Base-by-base conservation (phyloP, 2,113 vertebrate genomes). In the Percina caprodes region DNA sequence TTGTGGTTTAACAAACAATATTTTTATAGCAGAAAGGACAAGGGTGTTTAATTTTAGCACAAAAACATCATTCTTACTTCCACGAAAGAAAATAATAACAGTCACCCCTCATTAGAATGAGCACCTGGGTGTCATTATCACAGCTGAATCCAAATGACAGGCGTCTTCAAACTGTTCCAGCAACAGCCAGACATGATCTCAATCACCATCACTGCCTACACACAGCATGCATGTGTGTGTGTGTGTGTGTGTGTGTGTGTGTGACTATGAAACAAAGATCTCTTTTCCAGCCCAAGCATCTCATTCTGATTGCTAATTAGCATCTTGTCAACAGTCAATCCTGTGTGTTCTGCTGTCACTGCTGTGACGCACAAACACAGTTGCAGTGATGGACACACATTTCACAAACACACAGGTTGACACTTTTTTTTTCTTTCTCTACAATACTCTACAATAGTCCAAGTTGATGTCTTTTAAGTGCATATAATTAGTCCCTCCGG, bases 241-340 rank as follows among this genome's bases (percentile, higher is more conserved):
- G 61, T 76, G 65, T 66, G 77, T 77, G 74, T 75, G 71, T 42
- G 77, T 65, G 73, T 49, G 79, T 65, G 68, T 70, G 86, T 58
- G 54, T 56, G 78, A 56, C 45, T 61, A 30, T 52, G 73, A 87
- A 83, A 88, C 81, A 91, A 87, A 89, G 77, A 86, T 73, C 86
- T 85, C 89, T 90, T 77, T 84, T 79, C 86, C 83, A 63, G 77
- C 51, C 21, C 66, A 68, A 77, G 85, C 73, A 23, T 82, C 89
- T 89, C 48, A 21, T 35, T 82, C 83, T 90, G 89, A 89, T 92
- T 92, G 89, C 88, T 89, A 92, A 93, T 93, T 89, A 92, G 86
- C 77, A 24, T 19, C 90, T 87, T 87, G 89, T 93, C 91, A 90
- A 88, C 87, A 93, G 85, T 86, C 82, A 77, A 83, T 71, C 55